Conservation (phyloP, 2,113 vertebrate species). For the Laticauda laticaudata region DNA sequence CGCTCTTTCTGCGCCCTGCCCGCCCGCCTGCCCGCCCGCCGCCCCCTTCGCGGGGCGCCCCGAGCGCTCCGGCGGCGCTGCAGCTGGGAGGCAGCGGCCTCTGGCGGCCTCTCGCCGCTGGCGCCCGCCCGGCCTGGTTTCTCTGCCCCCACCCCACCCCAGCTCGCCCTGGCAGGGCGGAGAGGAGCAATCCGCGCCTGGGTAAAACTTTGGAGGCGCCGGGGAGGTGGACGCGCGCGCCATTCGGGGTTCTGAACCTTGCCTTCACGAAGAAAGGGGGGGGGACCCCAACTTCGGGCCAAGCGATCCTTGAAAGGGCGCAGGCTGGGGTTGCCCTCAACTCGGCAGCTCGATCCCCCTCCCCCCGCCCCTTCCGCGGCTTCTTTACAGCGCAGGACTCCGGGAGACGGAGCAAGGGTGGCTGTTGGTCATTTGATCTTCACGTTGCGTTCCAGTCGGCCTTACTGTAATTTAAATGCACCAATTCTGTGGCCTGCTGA, state of each 20-base stretch:
- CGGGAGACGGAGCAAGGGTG: neutral
- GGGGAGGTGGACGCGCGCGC: neutral
- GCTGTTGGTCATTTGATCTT: neutral
- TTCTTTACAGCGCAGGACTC: neutral
- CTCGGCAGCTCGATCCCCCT: neutral
- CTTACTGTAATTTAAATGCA: neutral
- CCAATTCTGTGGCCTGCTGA: neutral
- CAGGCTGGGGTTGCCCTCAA: neutral
- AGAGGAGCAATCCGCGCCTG: fast-evolving
- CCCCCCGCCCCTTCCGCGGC: too few relatives aligned
- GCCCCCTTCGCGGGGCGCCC: neutral
- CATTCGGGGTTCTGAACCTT: neutral
- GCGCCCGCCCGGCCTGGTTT: neutral
- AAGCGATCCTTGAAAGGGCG: neutral
- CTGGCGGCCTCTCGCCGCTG: slow-evolving; percentile 25
- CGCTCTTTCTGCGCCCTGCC: neutral
- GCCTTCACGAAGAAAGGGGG: neutral
- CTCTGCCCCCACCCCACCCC: neutral
- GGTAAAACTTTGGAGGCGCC: neutral
- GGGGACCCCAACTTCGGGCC: neutral
- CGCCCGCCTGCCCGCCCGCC: neutral
- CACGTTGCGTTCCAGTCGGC: neutral
- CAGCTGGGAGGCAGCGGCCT: slow-evolving; percentile 35
- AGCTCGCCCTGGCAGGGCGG: neutral
- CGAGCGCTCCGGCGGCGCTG: neutral